A percentile compares a stretch with the other conserved stretches of the same genome.
Conservation (phyloP, 1,140 invertebrate species). For the Zaprionus capensis region DNA sequence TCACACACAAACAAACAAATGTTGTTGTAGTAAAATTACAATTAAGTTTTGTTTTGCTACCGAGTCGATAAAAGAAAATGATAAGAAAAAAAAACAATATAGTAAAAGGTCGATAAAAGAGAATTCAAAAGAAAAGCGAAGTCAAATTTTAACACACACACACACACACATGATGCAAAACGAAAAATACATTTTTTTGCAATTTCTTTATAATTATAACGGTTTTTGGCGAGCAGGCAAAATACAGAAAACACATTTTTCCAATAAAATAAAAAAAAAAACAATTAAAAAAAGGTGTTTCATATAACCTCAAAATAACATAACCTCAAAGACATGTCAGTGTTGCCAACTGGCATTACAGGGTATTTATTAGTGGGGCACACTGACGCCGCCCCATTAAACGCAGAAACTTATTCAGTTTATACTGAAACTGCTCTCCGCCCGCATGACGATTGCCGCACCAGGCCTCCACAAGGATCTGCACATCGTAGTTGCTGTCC, state of each 20-base stretch:
- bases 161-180: constrained; percentile 45
- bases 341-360: neutral
- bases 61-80: constrained; percentile 39
- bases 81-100: constrained; percentile 34
- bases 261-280: constrained; percentile 67
- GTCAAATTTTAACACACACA: constrained; percentile 75
- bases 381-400: neutral
- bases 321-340: neutral
- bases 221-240: constrained; percentile 70
- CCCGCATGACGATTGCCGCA: constrained; percentile 38
- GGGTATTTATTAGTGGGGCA: neutral
- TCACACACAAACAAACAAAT: constrained; percentile 55
- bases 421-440: constrained; percentile 24
- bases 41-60: constrained; percentile 82
- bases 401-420: constrained; percentile 14
- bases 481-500: constrained; percentile 9
- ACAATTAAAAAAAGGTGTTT: constrained; percentile 24
- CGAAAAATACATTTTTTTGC: constrained; percentile 60
- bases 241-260: constrained; percentile 69
- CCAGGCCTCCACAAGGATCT: constrained; percentile 39
- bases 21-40: constrained; percentile 82
- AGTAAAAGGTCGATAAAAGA: constrained; percentile 46
- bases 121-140: constrained; percentile 40
- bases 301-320: neutral
- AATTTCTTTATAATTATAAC: constrained; percentile 75